A percentile compares a stretch with the other conserved stretches of the same genome.
Conservation (phyloP, 1,140 invertebrate genomes). For the Hypothenemus hampei region DNA sequence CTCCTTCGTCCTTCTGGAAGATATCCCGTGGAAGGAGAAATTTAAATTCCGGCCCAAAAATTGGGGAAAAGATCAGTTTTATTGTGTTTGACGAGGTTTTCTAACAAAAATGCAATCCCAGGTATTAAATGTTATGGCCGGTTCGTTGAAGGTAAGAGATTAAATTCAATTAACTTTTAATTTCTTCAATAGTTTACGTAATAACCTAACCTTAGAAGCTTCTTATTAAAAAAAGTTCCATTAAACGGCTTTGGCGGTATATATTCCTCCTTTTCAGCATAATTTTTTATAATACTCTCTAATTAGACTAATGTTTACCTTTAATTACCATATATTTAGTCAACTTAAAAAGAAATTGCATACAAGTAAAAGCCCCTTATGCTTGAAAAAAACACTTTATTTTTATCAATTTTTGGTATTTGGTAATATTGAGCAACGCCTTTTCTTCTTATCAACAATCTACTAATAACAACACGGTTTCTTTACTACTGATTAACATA, state of each 20-base stretch:
- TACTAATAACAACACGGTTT: neutral
- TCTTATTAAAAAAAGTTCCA: neutral
- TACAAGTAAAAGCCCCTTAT: neutral
- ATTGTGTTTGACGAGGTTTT: neutral
- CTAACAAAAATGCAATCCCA: conserved; percentile 28
- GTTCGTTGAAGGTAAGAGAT: conserved; percentile 30
- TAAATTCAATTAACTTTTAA: neutral
- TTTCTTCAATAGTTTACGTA: conserved; percentile 36
- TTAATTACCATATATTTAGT: neutral
- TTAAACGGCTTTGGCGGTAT: neutral
- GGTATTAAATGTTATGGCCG: conserved; percentile 29
- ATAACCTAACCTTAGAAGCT: conserved; percentile 36
- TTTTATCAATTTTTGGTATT: neutral
- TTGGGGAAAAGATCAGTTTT: neutral
- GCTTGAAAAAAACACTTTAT: neutral
- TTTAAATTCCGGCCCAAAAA: neutral
- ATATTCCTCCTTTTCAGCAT: neutral
- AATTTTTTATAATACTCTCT: neutral
- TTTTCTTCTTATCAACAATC: neutral
- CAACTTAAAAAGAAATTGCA: neutral
- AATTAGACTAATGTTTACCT: neutral
- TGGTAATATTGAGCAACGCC: neutral
- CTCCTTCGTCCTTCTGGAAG: neutral
- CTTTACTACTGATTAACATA: neutral
- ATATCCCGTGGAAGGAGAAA: neutral